These are phyloP conservation scores for Florisuga fusca DNA, from an alignment of 2,797 vertebrate genomes.

Conservation along the genomic window DNA sequence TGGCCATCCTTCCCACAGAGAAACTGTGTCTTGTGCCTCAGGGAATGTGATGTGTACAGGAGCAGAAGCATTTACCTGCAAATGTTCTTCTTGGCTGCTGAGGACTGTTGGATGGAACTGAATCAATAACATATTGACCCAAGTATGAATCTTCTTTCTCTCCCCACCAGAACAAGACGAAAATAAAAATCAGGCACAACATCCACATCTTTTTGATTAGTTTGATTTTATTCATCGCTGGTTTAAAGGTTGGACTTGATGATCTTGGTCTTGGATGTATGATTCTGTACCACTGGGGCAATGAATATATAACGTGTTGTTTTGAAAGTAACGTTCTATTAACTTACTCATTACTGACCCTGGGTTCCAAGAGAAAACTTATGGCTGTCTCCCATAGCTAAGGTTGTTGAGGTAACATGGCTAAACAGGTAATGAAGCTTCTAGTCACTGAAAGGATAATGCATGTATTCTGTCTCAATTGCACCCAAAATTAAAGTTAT, in stretches of 20 bases:
- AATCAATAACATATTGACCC: background rate
- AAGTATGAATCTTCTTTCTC: background rate
- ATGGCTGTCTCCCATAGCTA: background rate
- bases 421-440: background rate
- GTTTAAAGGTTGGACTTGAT: no score
- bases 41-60: background rate
- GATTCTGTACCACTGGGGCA: background rate
- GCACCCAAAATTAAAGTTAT: background rate
- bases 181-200: background rate
- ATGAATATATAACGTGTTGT: fast-evolving
- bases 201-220: background rate
- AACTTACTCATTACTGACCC: background rate
- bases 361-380: background rate
- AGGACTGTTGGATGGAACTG: background rate
- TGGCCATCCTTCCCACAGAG: background rate
- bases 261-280: background rate
- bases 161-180: background rate
- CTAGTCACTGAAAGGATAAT: background rate
- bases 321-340: background rate
- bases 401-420: background rate
- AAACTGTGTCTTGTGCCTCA: background rate
- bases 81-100: background rate
- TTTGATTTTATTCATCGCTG: background rate
- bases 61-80: slow-evolving; percentile 11
- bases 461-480: background rate